Base-by-base conservation (phyloP, 2,797 vertebrate genomes). In the Anabas testudineus region DNA sequence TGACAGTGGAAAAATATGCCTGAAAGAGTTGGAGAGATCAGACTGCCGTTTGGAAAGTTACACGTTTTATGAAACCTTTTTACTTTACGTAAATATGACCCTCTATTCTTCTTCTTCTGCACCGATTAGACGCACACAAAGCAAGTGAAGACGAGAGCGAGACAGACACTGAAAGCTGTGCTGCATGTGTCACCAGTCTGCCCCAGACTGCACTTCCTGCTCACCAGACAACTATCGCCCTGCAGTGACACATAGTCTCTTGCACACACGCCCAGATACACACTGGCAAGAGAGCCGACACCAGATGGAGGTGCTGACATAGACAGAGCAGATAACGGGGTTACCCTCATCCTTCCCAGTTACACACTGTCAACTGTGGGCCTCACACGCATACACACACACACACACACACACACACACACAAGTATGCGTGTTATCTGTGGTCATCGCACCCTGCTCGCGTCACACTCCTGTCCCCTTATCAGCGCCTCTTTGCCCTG, bases 181-280 rank as follows among this genome's bases (percentile, higher is more conserved):
- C 67, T 85, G 64, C 71, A 72, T 81, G 64, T 96, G 94, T 95
- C 94, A 95, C 95, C 92, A 93, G 87, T 88, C 91, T 92, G 92
- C 95, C 93, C 93, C 85, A 91, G 91, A 92, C 76, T 91, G 80
- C 87, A 89, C 93, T 94, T 92, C 94, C 92, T 87, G 88, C 87
- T 92, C 89, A 92, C 91, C 89, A 72, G 83, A 91, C 86, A 91
- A 81, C 82, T 76, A 78, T 77, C 8, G 73, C 84, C 89, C 90
- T 87, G 39, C 67, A 73, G 87, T 87, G 81, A 70, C 72, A 63
- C 72, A 71, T 45, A 55, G 18, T 46, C 39, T 66, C 68, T 75
- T 71, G 53, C 47, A 67, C 64, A 54, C 34, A 49, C 71, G 58
- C 63, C 43, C 30, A 57, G 56, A 75, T 43, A 67, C 53, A 63